Evolutionary conservation across 2,113 vertebrate species (phyloP).

Genomic region (Nasalis larvatus): DNA sequence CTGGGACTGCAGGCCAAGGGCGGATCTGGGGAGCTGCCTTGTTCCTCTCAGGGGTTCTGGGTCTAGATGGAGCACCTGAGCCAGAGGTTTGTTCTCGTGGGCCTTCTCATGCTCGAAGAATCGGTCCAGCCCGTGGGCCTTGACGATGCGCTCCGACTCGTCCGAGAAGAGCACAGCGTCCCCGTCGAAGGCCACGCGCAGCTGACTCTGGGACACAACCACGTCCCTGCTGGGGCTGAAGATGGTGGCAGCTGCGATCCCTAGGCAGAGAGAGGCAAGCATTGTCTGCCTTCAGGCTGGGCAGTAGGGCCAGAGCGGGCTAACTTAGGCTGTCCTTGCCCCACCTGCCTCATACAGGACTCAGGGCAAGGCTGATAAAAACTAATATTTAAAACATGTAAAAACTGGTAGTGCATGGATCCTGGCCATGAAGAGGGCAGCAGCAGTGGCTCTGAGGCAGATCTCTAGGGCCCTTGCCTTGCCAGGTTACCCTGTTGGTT

Average conservation of each 20-base stretch:
- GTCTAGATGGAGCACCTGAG: slow-evolving; percentile 86
- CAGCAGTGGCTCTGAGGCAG: neutral
- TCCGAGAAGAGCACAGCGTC: slow-evolving; percentile 97
- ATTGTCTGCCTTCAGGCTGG: neutral
- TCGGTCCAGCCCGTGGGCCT: slow-evolving; percentile 94
- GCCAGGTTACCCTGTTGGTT: neutral
- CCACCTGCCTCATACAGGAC: neutral
- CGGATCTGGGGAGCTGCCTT: neutral
- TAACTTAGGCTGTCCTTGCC: neutral
- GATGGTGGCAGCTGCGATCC: slow-evolving; percentile 96
- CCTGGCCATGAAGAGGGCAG: neutral
- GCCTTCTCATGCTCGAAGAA: slow-evolving; percentile 96
- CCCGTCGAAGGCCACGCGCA: slow-evolving; percentile 96
- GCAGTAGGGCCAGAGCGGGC: too few species aligned
- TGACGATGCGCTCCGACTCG: slow-evolving; percentile 95
- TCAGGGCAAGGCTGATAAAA: neutral
- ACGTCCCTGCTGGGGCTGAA: slow-evolving; percentile 91
- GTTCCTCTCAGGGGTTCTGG: neutral
- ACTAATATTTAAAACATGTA: neutral
- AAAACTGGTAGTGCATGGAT: neutral
- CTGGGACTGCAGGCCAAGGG: neutral
- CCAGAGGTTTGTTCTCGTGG: slow-evolving; percentile 94
- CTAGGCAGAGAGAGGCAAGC: slow-evolving; percentile 50
- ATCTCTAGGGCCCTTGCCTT: neutral
- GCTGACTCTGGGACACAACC: slow-evolving; percentile 91